A percentile compares a stretch with the other conserved stretches of the same genome.
Conservation (phyloP, 2,888 invertebrate genomes). For the Eupithecia centaureata region DNA sequence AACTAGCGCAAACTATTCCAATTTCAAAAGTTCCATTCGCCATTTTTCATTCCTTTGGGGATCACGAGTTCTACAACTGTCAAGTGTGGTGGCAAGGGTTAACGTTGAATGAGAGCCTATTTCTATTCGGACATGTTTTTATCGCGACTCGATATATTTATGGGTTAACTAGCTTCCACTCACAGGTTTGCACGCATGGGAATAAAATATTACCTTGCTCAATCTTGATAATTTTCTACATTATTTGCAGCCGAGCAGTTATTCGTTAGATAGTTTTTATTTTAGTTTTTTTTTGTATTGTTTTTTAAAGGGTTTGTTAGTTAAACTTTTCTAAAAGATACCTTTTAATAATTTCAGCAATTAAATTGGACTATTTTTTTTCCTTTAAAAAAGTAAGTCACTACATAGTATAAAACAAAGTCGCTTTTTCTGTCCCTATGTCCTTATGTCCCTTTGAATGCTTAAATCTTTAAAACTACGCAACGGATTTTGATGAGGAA, state of each 20-base stretch:
- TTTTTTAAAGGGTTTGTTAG: too few species aligned
- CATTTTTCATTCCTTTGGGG: conserved; percentile 64
- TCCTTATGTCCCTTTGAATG: too few species aligned
- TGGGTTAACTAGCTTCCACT: neutral
- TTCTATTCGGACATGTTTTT: conserved; percentile 24
- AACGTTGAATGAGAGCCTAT: conserved; percentile 38
- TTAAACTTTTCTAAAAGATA: too few species aligned
- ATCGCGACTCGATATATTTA: conserved; percentile 18
- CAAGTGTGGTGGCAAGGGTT: conserved; percentile 48
- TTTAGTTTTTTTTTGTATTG: neutral
- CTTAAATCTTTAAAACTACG: too few species aligned
- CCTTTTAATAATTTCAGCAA: too few species aligned
- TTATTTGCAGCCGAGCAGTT: neutral
- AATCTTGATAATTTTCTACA: neutral
- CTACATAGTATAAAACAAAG: too few species aligned
- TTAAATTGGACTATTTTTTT: too few species aligned
- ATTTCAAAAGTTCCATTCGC: conserved; percentile 61
- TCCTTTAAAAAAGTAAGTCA: too few species aligned
- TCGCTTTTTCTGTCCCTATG: too few species aligned
- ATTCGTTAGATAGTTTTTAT: too few species aligned
- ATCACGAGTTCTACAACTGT: conserved; percentile 52
- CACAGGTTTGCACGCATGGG: neutral
- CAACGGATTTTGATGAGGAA: too few species aligned
- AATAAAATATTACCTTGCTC: neutral
- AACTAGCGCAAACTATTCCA: conserved; percentile 64